phyloP scores from a whole-genome alignment of 2,888 invertebrate species.

The Acanthoscelides obtectus region DNA sequence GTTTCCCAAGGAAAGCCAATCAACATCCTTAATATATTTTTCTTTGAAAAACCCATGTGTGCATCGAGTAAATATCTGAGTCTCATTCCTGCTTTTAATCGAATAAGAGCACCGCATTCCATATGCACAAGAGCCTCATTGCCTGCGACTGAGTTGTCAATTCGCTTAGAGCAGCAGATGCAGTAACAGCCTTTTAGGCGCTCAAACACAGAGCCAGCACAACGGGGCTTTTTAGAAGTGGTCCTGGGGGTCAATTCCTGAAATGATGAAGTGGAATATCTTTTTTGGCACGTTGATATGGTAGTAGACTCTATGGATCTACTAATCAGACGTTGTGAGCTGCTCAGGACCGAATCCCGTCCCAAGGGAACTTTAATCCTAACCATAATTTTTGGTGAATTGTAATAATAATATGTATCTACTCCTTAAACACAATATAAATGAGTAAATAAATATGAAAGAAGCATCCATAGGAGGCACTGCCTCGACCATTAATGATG shows the following conservation, averaged over 20 bases:
- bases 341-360: too few species aligned
- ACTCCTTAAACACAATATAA: too few species aligned
- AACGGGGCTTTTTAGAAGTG: not conserved
- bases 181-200: not conserved
- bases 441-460: too few species aligned
- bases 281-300: not conserved
- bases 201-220: not conserved
- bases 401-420: too few species aligned
- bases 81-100: not conserved
- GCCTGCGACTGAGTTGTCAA: not conserved
- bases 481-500: too few species aligned
- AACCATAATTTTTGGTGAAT: too few species aligned
- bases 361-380: too few species aligned
- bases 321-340: too few species aligned
- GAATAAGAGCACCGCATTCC: not conserved
- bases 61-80: not conserved
- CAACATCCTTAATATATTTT: not conserved
- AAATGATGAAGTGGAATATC: not conserved
- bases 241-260: too few species aligned
- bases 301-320: too few species aligned
- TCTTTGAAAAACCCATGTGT: not conserved
- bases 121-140: not conserved
- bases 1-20: not conserved
- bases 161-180: not conserved
- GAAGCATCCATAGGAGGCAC: too few species aligned